Evolutionary conservation across 1,140 invertebrate species (phyloP).

Genomic region (Drosophila subobscura): DNA sequence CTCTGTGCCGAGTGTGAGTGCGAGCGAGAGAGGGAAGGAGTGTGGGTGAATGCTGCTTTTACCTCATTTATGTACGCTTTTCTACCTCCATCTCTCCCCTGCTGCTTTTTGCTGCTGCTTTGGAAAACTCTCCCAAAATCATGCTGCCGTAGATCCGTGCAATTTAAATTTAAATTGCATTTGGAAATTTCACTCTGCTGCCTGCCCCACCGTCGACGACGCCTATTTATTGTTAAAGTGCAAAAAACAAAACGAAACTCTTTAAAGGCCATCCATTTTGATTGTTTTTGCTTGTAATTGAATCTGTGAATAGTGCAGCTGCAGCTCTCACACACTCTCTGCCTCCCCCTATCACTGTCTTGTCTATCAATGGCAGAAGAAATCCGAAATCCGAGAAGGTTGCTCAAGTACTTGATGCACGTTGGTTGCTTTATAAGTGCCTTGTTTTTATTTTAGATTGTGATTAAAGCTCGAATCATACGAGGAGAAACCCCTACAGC

Average conservation of each 20-base stretch:
- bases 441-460: no score
- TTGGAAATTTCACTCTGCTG: slow-evolving; percentile 61
- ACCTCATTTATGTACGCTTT: slow-evolving; percentile 33
- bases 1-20: no score
- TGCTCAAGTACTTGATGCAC: no score
- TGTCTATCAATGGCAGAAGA: slow-evolving; percentile 1
- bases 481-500: no score
- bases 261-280: slow-evolving; percentile 23
- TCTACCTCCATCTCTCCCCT: slow-evolving; percentile 4
- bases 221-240: slow-evolving; percentile 41
- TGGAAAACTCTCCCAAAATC: slow-evolving; percentile 64
- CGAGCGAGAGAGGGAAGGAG: background rate
- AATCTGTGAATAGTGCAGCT: slow-evolving; percentile 23
- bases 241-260: slow-evolving; percentile 13
- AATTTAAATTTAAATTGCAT: slow-evolving; percentile 79
- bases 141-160: slow-evolving; percentile 74
- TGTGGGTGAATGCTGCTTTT: slow-evolving; percentile 43
- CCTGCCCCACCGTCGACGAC: background rate
- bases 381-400: background rate
- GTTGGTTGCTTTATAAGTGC: no score
- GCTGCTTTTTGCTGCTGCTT: slow-evolving; percentile 36
- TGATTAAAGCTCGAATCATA: no score
- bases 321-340: background rate
- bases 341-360: background rate
- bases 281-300: slow-evolving; percentile 33